Evolutionary conservation across 2,113 vertebrate species (phyloP).

Genomic region (Prolemur simus): DNA sequence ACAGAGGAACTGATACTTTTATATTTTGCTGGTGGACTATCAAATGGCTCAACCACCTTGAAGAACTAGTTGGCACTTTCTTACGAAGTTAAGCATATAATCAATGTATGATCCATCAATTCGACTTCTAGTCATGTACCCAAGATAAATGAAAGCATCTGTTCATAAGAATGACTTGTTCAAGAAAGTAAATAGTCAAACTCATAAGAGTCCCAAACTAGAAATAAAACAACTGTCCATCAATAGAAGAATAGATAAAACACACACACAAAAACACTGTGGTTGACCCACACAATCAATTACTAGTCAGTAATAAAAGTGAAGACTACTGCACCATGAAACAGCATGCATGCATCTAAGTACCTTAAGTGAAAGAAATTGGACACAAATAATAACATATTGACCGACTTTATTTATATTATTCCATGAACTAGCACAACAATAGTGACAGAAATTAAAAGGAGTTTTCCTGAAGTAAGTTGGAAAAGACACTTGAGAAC

Average conservation of each 20-base stretch:
- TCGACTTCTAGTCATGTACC: neutral
- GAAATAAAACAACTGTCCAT: neutral
- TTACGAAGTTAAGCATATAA: neutral
- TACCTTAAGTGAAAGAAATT: neutral
- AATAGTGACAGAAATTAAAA: neutral
- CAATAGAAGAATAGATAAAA: neutral
- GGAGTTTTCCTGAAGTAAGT: neutral
- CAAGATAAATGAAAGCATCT: neutral
- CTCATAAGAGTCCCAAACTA: neutral
- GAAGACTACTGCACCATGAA: neutral
- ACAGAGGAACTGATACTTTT: neutral
- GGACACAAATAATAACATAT: neutral
- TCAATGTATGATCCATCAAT: neutral
- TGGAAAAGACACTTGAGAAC: neutral
- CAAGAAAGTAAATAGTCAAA: neutral
- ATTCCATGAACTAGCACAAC: neutral
- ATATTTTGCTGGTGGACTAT: neutral
- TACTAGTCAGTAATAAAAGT: neutral
- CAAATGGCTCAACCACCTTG: neutral
- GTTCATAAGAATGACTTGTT: neutral
- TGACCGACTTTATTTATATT: neutral
- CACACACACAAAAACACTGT: neutral
- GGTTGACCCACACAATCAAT: accelerated
- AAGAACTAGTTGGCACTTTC: neutral
- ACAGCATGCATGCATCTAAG: accelerated